Percentiles rank a stretch among this genome's conserved stretches.
Evolutionary conservation across 2,888 invertebrate genomes (phyloP).

Genomic region (Agapetus fuscipes): DNA sequence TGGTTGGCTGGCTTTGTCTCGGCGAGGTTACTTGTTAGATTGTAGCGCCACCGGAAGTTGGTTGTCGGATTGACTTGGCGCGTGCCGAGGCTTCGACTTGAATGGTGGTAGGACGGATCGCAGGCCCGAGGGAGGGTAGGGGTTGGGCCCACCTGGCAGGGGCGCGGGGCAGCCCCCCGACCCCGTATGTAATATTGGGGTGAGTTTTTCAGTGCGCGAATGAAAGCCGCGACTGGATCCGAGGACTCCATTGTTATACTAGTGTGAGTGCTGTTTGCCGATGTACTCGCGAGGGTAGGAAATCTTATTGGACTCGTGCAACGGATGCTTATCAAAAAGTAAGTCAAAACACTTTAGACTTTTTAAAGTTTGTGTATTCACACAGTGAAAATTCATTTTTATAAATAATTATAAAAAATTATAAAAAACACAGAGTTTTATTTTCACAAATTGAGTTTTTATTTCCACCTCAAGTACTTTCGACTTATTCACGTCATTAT

Average conservation of each 20-base stretch:
- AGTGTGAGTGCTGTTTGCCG: constrained; percentile 6
- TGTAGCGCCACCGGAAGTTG: constrained; percentile 5
- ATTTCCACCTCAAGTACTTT: too few species aligned
- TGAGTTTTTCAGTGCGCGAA: constrained; percentile 19
- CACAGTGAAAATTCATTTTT: too few species aligned
- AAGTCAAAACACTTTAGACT: background rate
- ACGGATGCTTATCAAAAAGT: constrained; percentile 5
- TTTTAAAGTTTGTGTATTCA: too few species aligned
- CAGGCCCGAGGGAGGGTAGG: background rate
- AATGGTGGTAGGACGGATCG: background rate
- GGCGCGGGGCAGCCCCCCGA: constrained; percentile 3
- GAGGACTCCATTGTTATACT: too few species aligned
- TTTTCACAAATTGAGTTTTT: too few species aligned
- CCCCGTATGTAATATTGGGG: constrained; percentile 18
- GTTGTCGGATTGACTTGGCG: constrained; percentile 20
- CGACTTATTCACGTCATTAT: too few species aligned
- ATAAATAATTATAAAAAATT: too few species aligned
- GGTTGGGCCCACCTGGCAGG: constrained; percentile 9
- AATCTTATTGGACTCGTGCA: constrained; percentile 15
- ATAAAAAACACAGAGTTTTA: too few species aligned
- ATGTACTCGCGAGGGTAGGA: constrained; percentile 7
- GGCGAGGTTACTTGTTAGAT: too few species aligned
- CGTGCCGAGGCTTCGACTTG: constrained; percentile 14
- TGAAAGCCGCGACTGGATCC: constrained; percentile 19
- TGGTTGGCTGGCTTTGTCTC: too few species aligned